These are phyloP conservation scores for Channa argus DNA, from an alignment of 2,113 vertebrate genomes.

Conservation along the genomic window DNA sequence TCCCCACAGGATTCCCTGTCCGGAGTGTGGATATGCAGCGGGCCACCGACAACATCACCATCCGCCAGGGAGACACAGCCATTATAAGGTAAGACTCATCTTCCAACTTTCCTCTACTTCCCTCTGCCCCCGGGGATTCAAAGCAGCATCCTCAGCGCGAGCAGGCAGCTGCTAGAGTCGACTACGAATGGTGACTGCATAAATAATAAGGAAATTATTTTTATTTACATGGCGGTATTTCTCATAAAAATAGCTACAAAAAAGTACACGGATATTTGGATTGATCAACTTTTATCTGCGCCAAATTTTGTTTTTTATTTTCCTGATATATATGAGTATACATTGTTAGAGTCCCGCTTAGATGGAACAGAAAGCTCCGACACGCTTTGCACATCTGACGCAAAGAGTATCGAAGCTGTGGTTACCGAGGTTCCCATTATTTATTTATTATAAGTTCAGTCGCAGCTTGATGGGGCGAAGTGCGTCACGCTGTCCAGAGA, in stretches of 20 bases:
- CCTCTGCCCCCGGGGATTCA: slow-evolving; percentile 3
- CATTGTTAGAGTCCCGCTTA: too few species aligned
- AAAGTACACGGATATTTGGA: too few species aligned
- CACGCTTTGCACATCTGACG: neutral
- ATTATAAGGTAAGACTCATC: slow-evolving; percentile 92
- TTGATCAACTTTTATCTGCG: too few species aligned
- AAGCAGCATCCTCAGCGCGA: slow-evolving; percentile 3
- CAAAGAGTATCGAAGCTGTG: neutral
- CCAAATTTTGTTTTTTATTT: too few species aligned
- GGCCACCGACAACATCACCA: slow-evolving; percentile 99
- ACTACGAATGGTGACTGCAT: neutral
- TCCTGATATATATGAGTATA: too few species aligned
- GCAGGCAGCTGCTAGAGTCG: neutral
- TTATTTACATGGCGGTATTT: too few species aligned
- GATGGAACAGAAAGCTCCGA: neutral
- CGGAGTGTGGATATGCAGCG: slow-evolving; percentile 98
- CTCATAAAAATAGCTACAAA: too few species aligned
- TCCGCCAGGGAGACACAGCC: slow-evolving; percentile 98
- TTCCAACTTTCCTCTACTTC: slow-evolving; percentile 59
- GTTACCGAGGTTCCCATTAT: too few species aligned
- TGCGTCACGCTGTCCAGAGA: slow-evolving; percentile 53
- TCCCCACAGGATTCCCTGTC: slow-evolving; percentile 98
- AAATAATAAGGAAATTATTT: too few species aligned
- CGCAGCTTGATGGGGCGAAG: neutral
- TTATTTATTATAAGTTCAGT: too few species aligned